Evolutionary conservation across 2,797 vertebrate genomes (phyloP).

Genomic region (Lepus townsendii): DNA sequence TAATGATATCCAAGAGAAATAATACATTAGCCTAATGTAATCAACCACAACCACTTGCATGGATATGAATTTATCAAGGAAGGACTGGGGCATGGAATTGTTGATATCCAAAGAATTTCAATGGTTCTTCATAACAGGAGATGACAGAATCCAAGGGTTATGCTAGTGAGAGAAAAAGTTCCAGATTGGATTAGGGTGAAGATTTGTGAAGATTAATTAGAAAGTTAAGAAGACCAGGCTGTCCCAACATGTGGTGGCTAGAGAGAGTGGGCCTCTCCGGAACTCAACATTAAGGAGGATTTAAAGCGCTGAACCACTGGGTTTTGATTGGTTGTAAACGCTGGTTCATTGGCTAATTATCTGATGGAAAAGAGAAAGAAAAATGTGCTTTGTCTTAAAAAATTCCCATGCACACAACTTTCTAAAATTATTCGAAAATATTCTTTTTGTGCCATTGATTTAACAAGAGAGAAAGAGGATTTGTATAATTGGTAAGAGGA

Average conservation of each 20-base stretch:
- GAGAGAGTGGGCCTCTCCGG: background rate
- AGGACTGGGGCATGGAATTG: background rate
- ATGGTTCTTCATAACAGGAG: background rate
- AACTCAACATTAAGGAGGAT: background rate
- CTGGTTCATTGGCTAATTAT: background rate
- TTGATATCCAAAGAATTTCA: background rate
- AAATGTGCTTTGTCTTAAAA: background rate
- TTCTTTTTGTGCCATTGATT: background rate
- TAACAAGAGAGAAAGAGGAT: background rate
- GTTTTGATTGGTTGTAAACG: background rate
- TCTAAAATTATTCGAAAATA: background rate
- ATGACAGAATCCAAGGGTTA: background rate
- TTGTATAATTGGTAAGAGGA: background rate
- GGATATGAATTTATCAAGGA: background rate
- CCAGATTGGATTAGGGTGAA: background rate
- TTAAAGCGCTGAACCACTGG: background rate
- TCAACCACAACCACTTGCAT: background rate
- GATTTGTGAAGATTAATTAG: background rate
- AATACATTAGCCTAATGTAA: background rate
- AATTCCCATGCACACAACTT: background rate
- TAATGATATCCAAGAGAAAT: background rate
- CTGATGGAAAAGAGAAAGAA: background rate
- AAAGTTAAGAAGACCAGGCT: background rate
- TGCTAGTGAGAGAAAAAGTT: background rate
- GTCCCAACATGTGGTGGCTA: background rate